Evolutionary conservation across 2,113 vertebrate genomes (phyloP).

Genomic region (Amblyopsis rosae): DNA sequence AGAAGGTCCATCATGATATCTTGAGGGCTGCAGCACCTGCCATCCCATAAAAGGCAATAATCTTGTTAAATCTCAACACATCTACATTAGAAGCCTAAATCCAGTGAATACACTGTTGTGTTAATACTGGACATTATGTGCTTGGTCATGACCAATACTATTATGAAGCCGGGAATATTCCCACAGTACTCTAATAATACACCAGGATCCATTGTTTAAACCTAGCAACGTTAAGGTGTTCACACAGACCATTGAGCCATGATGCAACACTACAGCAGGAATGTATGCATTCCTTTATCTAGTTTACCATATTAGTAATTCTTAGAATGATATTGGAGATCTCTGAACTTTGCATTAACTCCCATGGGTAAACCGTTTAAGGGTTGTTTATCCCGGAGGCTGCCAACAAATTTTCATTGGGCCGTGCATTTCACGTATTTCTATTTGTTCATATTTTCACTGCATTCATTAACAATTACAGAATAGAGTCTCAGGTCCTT

Average conservation of each 20-base stretch:
- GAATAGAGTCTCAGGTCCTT: too few species aligned
- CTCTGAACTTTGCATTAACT: not conserved
- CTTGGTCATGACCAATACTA: not conserved
- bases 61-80: constrained; percentile 8
- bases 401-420: not conserved
- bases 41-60: not conserved
- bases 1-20: constrained; percentile 14
- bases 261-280: not conserved
- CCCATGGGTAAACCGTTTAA: not conserved
- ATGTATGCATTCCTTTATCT: constrained; percentile 17
- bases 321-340: not conserved
- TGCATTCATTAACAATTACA: too few species aligned
- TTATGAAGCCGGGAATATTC: not conserved
- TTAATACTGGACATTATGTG: not conserved
- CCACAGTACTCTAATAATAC: not conserved
- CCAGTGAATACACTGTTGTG: not conserved
- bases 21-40: constrained; percentile 11
- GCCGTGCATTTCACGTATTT: too few species aligned
- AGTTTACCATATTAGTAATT: constrained; percentile 6
- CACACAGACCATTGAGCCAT: not conserved
- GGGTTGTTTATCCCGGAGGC: not conserved
- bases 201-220: not conserved
- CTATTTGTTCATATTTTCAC: constrained; percentile 2
- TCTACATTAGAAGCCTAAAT: not conserved
- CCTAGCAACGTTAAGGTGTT: not conserved